Base-by-base conservation (phyloP, 2,888 invertebrate genomes). In the Nephrocerus scutellatus region DNA sequence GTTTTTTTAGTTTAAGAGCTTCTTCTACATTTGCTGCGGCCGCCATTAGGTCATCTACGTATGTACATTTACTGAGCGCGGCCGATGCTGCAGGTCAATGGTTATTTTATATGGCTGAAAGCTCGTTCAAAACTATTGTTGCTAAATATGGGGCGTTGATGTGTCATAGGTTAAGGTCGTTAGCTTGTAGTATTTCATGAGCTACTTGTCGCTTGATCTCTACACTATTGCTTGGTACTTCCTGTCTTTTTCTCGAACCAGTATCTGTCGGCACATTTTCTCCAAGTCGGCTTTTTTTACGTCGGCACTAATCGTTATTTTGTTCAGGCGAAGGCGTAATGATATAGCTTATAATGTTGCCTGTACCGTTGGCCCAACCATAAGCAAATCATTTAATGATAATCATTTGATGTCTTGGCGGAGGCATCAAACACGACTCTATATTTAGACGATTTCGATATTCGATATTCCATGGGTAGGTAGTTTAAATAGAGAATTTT, bases 391-490 rank as follows among this genome's bases (percentile, higher is more conserved):
- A 41, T 45, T 45, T 2, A 48, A 24, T 3, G 48, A 48, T 5
- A 13, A 10, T 35, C 31, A n/a, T 36, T 45, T n/a, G 41, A 28
- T 10, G 21, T 30, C 25, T 41, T 43, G 23, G 36, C 43, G 1
- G 46, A 43, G 3, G 39, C 42, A 19, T 41, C 43, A 19, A 48
- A 46, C 4, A 40, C 46, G 2, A 48, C 37, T 4, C 48, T 24
- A 12, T 44, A 14, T 32, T 41, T 44, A 7, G 41, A 43, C 10
- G 45, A 41, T 25, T 41, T 48, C 2, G 23, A 31, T 3, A 40
- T 35, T 23, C 46, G 41, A 6, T 10, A 48, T 42, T 1, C 40
- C 40, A 23, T 48, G 46, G 9, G 46, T 43, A n/a, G n/a, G n/a
- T n/a, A n/a, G n/a, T n/a, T n/a, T n/a, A n/a, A n/a, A n/a, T n/a